phyloP scores from a whole-genome alignment of 2,797 vertebrate species.

The Enteromius anoplus region DNA sequence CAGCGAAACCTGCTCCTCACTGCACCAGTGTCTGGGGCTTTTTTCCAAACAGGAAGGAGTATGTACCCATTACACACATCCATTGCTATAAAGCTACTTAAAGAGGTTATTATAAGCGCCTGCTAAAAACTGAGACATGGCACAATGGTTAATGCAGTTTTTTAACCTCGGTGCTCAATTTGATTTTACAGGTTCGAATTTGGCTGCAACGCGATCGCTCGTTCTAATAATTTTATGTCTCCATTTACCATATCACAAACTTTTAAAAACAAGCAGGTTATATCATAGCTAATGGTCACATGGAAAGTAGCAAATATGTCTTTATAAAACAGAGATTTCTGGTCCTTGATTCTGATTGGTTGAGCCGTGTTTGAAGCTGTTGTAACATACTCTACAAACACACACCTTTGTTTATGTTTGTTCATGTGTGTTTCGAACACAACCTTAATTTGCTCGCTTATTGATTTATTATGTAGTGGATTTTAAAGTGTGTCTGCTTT shows the following conservation, averaged over 20 bases:
- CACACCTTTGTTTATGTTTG: no score
- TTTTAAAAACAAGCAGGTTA: background rate
- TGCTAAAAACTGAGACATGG: background rate
- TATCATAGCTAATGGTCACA: background rate
- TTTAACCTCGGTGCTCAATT: background rate
- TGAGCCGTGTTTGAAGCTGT: no score
- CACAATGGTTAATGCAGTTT: background rate
- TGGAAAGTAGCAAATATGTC: constrained; percentile 10
- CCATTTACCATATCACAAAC: background rate
- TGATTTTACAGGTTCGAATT: background rate
- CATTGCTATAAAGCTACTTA: background rate
- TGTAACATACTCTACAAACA: no score
- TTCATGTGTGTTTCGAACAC: no score
- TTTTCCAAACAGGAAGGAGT: constrained; percentile 91
- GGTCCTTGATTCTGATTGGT: no score
- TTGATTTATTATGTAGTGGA: background rate
- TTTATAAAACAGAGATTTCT: background rate
- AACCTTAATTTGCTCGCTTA: no score
- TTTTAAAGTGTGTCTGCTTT: constrained; percentile 20
- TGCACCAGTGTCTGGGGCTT: constrained; percentile 84
- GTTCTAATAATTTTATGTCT: background rate
- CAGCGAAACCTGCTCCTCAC: constrained; percentile 80
- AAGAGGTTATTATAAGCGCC: background rate
- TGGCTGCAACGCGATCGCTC: background rate
- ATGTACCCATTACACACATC: constrained; percentile 63